Evolutionary conservation across 2,797 vertebrate species (phyloP).

Genomic region (Leuciscus waleckii): DNA sequence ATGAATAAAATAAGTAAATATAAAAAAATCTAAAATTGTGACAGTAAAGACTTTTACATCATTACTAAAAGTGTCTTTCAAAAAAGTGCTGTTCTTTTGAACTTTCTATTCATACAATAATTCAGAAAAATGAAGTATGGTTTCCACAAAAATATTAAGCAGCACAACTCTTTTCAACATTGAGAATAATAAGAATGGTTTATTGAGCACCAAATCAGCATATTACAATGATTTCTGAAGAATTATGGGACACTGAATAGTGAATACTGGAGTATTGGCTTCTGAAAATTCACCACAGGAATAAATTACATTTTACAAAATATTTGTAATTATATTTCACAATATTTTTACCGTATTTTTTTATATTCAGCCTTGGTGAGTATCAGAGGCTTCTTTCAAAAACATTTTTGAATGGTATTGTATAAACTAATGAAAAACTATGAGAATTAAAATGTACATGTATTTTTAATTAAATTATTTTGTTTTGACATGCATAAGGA

Average conservation of each 20-base stretch:
- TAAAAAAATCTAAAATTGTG: no score
- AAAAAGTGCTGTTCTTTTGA: no score
- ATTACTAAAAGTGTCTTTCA: no score
- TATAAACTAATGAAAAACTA: not conserved
- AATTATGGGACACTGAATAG: not conserved
- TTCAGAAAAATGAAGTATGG: not conserved
- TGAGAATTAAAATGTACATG: not conserved
- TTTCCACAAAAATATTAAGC: not conserved
- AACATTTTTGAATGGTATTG: not conserved
- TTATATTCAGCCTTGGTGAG: not conserved
- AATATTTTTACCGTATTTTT: not conserved
- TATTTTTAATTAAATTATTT: not conserved
- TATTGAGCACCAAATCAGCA: not conserved
- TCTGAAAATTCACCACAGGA: not conserved
- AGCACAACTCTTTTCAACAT: not conserved
- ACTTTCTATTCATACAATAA: not conserved
- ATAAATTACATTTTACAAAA: not conserved
- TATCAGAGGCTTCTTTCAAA: not conserved
- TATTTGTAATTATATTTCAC: not conserved
- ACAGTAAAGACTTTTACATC: no score
- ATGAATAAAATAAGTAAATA: not conserved
- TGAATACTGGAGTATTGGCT: no score
- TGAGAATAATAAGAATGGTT: not conserved
- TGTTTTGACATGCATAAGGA: not conserved
- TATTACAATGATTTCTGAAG: not conserved